Evolutionary conservation across 2,888 invertebrate species (phyloP), one percentile per base, ranked within the genome.

Genomic region (Brenthis ino): DNA sequence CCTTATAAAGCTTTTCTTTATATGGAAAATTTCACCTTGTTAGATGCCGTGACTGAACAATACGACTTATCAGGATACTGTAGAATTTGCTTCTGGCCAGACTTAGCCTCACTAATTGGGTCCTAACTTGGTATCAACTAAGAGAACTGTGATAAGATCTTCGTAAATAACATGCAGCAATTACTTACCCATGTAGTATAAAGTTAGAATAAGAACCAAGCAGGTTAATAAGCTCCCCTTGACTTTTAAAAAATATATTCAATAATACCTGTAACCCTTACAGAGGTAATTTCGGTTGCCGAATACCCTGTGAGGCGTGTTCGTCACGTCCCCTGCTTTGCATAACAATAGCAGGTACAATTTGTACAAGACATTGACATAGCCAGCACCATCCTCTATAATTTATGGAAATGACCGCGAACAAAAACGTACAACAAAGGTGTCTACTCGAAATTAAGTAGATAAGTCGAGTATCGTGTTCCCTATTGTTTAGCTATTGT

Each of bases 361-460:
- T 79, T 79, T 80, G 75, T 72, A 78, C 78, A 74, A 76, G 74
- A 77, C 74, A 74, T 70, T 68, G 74, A 76, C 78, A 76, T 69
- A 71, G 75, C 72, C 82, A 80, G 80, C 80, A 79, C 84, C 85
- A 82, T 87, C 88, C 86, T 85, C 83, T 83, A 80, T 90, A 92
- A 91, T 92, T 91, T 93, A 93, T 93, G 92, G 89, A 91, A 90
- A 92, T 90, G 85, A 85, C 89, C 87, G 85, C 86, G 82, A 87
- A 91, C 91, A 91, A 91, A 91, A 91, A 90, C 88, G 82, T 82
- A 83, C 82, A 85, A 92, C 92, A 90, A 90, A 89, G 90, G 92
- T 93, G 91, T 91, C 89, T 91, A 91, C 89, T 87, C 85, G 82
- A 91, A 89, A 92, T 91, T 90, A 89, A 91, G 86, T 89, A 87